These are phyloP conservation scores for Myotis pilosus DNA, from an alignment of 2,797 vertebrate species.

Conservation along the genomic window DNA sequence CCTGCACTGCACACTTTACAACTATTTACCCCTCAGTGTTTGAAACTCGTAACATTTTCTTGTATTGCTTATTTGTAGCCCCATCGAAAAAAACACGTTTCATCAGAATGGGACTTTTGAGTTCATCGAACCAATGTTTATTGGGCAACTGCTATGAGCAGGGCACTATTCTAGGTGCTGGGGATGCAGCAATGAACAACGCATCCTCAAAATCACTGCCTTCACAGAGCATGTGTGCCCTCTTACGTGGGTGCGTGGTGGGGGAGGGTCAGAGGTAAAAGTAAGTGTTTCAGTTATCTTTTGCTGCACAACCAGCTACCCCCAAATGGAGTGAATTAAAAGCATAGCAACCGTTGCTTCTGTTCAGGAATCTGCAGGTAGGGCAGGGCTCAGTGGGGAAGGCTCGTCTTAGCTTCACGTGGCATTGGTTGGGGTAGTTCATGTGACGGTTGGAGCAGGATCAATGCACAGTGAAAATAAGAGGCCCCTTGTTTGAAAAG, in stretches of 20 bases:
- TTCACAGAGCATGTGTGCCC: neutral
- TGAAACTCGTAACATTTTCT: neutral
- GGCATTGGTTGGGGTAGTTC: neutral
- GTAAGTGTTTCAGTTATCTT: neutral
- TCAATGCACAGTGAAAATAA: neutral
- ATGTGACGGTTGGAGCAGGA: neutral
- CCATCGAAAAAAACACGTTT: neutral
- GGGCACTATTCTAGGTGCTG: neutral
- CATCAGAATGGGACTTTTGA: neutral
- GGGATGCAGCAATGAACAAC: neutral
- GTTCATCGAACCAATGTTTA: neutral
- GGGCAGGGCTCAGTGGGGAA: neutral
- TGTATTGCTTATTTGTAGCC: neutral
- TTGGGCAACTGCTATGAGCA: too few species aligned
- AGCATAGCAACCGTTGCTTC: neutral
- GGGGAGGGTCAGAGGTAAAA: neutral
- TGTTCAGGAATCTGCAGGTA: neutral
- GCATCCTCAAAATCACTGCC: neutral
- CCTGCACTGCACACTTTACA: neutral
- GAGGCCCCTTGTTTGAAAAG: neutral
- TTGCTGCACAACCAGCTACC: neutral
- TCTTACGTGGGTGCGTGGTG: neutral
- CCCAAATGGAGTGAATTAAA: neutral
- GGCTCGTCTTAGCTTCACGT: rapidly evolving
- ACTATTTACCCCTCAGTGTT: neutral